Evolutionary conservation across 1,140 invertebrate genomes (phyloP).

Genomic region (Ptiloglossa arizonensis): DNA sequence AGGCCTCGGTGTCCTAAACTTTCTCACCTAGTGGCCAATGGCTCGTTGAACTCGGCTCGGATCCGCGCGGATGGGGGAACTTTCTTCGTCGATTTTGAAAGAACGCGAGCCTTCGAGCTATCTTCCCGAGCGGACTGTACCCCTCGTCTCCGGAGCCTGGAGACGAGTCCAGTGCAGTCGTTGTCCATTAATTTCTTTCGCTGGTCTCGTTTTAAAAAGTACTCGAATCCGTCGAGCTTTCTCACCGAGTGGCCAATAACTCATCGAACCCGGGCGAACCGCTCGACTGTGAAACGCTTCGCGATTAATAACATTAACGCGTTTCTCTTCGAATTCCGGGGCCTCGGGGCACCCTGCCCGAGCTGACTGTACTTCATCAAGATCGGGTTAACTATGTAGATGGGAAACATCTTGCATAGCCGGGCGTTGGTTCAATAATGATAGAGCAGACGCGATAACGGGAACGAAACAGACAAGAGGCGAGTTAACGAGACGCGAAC

Average conservation of each 20-base stretch:
- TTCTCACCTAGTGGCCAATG: constrained; percentile 13
- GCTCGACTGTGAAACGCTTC: neutral
- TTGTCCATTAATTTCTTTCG: constrained; percentile 27
- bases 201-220: neutral
- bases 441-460: constrained; percentile 54
- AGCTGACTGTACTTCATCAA: constrained; percentile 37
- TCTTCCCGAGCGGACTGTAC: neutral
- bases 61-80: neutral
- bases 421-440: constrained; percentile 58
- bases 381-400: constrained; percentile 52
- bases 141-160: neutral
- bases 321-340: neutral
- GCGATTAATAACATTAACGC: constrained; percentile 4
- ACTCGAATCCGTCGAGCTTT: neutral
- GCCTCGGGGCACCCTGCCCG: neutral
- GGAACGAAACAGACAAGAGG: constrained; percentile 40
- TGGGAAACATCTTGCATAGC: constrained; percentile 47
- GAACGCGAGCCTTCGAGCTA: neutral
- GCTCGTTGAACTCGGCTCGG: neutral
- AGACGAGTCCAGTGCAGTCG: neutral
- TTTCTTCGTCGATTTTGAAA: neutral
- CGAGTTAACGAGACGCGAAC: constrained; percentile 12
- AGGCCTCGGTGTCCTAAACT: constrained; percentile 23
- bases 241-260: constrained; percentile 2
- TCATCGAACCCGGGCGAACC: constrained; percentile 7